Percentiles rank a stretch among this genome's conserved stretches.
phyloP scores from a whole-genome alignment of 2,888 invertebrate genomes.

The Parnassius orleans region DNA sequence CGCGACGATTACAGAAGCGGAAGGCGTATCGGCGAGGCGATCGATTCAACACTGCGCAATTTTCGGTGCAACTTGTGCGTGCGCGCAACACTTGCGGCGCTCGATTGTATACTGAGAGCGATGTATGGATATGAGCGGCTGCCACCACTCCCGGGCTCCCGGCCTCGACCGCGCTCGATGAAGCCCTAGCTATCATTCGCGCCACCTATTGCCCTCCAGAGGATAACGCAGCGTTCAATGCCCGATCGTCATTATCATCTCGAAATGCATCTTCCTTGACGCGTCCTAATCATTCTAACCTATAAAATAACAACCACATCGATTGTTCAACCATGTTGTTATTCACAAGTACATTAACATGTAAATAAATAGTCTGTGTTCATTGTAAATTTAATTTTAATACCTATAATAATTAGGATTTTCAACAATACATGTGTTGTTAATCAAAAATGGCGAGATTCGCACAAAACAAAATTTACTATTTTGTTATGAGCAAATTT shows the following conservation, averaged over 20 bases:
- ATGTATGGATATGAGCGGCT: conserved; percentile 52
- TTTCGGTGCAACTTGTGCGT: conserved; percentile 46
- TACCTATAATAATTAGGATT: no score
- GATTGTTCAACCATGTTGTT: background rate
- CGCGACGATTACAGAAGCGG: conserved; percentile 45
- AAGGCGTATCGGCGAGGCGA: conserved; percentile 61
- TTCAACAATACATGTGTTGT: background rate
- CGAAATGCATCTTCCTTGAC: conserved; percentile 40
- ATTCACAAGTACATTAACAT: no score
- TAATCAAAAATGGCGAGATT: conserved; percentile 30
- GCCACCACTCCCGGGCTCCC: conserved; percentile 70
- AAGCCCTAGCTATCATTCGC: conserved; percentile 65
- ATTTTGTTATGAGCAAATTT: conserved; percentile 47
- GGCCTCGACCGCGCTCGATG: conserved; percentile 65
- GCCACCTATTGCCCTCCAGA: conserved; percentile 69
- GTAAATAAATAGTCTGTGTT: no score
- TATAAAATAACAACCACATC: conserved; percentile 28
- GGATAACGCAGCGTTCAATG: conserved; percentile 66
- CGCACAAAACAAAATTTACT: conserved; percentile 31
- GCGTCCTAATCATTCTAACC: conserved; percentile 37
- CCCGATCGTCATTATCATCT: conserved; percentile 59
- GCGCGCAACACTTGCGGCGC: conserved; percentile 74
- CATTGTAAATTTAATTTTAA: no score
- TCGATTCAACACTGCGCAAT: conserved; percentile 50
- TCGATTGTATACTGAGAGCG: conserved; percentile 72